These are phyloP conservation scores for Hoplodrina blanda DNA, from an alignment of 2,888 invertebrate genomes.

Conservation along the genomic window DNA sequence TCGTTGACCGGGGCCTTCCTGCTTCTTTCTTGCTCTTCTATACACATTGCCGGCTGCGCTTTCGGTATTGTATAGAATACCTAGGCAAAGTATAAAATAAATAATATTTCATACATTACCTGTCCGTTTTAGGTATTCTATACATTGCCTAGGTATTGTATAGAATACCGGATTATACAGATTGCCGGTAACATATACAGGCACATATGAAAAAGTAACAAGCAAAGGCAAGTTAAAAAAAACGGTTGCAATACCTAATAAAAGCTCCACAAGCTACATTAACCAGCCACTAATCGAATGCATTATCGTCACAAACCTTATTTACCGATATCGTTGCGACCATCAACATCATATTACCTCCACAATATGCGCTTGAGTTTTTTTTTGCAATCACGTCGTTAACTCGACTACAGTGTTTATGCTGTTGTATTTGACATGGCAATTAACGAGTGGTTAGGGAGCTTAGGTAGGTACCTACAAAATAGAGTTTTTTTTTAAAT, in stretches of 20 bases:
- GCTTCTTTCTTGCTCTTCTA: no score
- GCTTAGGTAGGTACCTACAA: no score
- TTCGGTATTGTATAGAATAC: no score
- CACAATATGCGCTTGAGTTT: conserved; percentile 36
- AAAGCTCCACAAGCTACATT: conserved; percentile 28
- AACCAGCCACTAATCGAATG: conserved; percentile 43
- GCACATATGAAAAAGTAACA: background rate
- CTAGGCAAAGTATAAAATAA: no score
- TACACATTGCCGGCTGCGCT: no score
- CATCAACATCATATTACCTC: conserved; percentile 55
- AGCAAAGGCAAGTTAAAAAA: background rate
- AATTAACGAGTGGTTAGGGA: conserved; percentile 46
- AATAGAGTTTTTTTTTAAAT: background rate
- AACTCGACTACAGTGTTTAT: conserved; percentile 51
- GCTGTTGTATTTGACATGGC: conserved; percentile 61
- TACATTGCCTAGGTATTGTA: no score
- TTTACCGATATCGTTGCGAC: conserved; percentile 55
- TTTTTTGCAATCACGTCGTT: conserved; percentile 59
- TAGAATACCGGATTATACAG: no score
- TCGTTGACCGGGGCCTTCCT: no score
- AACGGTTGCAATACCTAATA: background rate
- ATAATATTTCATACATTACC: no score
- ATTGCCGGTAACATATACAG: no score
- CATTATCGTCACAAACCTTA: conserved; percentile 50
- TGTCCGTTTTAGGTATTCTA: no score